phyloP scores from a whole-genome alignment of 2,888 invertebrate species.

The Girardia tigrina region DNA sequence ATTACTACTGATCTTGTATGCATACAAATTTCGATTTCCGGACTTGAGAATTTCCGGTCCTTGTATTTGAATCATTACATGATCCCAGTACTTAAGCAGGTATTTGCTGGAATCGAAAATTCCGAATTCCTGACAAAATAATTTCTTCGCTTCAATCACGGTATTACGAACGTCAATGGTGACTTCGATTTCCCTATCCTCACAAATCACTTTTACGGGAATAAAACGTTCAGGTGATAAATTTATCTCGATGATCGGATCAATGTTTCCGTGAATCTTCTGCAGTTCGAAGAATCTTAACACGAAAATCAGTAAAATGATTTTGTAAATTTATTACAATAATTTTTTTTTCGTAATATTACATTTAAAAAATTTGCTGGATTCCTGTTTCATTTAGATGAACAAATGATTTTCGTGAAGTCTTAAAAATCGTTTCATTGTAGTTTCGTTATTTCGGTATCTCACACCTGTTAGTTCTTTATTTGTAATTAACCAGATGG shows the following conservation, averaged over 20 bases:
- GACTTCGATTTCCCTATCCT: neutral
- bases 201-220: constrained; percentile 6
- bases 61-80: neutral
- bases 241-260: neutral
- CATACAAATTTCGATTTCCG: neutral
- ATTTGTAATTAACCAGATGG: too few species aligned
- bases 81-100: constrained; percentile 3
- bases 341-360: too few species aligned
- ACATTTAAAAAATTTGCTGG: too few species aligned
- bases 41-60: neutral
- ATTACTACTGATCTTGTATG: neutral
- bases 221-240: constrained; percentile 5
- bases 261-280: constrained; percentile 2
- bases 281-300: constrained; percentile 4
- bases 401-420: too few species aligned
- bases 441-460: too few species aligned
- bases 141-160: neutral
- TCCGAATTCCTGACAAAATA: constrained; percentile 12
- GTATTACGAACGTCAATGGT: neutral
- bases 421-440: too few species aligned
- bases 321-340: too few species aligned
- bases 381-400: too few species aligned
- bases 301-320: too few species aligned
- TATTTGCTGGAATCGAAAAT: neutral
- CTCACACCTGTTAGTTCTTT: too few species aligned